Conservation (phyloP, 2,113 vertebrate species). For the Periophthalmodon schlosseri region DNA sequence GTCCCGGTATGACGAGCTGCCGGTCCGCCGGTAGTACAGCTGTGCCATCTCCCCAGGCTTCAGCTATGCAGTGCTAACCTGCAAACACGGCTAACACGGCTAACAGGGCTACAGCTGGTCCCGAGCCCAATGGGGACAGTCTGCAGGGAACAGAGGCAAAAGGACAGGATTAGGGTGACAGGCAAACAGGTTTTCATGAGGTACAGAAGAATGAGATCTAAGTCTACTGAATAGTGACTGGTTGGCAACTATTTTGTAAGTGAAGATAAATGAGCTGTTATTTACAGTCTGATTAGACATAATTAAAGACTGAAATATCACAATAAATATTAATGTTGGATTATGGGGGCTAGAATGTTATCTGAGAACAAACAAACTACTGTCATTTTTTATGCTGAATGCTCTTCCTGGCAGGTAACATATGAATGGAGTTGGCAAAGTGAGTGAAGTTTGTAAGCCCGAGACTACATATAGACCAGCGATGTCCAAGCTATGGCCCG, state of each 20-base stretch:
- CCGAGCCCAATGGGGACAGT: conserved; percentile 74
- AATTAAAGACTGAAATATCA: neutral
- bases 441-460: no score
- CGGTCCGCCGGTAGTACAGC: conserved; percentile 92
- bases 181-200: neutral
- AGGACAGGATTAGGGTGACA: neutral
- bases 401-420: no score
- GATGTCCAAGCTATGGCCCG: no score
- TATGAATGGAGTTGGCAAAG: no score
- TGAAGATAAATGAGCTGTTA: neutral
- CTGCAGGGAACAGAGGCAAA: conserved; percentile 45
- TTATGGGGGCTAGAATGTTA: neutral
- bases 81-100: conserved; percentile 44
- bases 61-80: conserved; percentile 41
- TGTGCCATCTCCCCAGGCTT: conserved; percentile 86
- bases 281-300: neutral
- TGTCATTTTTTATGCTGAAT: no score
- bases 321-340: no score
- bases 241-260: no score
- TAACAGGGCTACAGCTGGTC: conserved; percentile 54
- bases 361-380: no score
- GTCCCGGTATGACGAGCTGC: conserved; percentile 90
- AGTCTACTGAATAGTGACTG: no score
- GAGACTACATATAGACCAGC: no score
- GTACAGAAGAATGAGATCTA: neutral